Evolutionary conservation across 1,140 invertebrate genomes (phyloP), one percentile per base, ranked within the genome.

Genomic region (Drosophila arawakana): DNA sequence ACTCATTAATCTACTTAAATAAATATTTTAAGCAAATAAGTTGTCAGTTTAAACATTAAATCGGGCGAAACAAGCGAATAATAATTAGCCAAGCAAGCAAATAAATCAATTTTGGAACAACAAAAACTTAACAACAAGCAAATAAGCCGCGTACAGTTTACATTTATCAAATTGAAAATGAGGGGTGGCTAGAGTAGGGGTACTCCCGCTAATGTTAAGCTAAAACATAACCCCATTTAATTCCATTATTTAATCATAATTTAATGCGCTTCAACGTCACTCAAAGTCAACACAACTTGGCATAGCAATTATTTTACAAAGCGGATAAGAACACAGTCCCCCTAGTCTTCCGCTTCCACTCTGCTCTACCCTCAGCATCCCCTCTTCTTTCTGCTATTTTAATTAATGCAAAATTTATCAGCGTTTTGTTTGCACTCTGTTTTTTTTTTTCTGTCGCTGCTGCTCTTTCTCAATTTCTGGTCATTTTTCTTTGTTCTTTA

Each of bases 231-330:
- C 72, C 83, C 83, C 59, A 77, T 83, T 88, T 83, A 88, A 86
- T 77, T 76, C 76, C 43, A 59, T 61, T 67, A 77, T 60, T 82
- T 88, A 88, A 88, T 88, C 76, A 88, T 88, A 73, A 86, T 80
- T 86, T 80, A 77, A 80, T 68, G 76, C 65, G 79, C 61, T 76
- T 76, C 76, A 81, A 78, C 80, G 80, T 88, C 83, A 80, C 80
- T 88, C 83, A 86, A 86, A 83, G 84, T 82, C 79, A 85, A 66
- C 58, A 46, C 52, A 49, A 65, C 60, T 76, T 71, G 55, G 47
- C 68, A 66, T 60, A 46, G 25, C 69, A 72, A 67, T 72, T 66
- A 76, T 76, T 72, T 76, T 72, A 41, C 81, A 83, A 66, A 50
- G 54, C 71, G 60, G 15, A 67, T 76, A 69, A 59, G 39, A 25